phyloP scores from a whole-genome alignment of 2,888 invertebrate species.

The Portevinia maculata region DNA sequence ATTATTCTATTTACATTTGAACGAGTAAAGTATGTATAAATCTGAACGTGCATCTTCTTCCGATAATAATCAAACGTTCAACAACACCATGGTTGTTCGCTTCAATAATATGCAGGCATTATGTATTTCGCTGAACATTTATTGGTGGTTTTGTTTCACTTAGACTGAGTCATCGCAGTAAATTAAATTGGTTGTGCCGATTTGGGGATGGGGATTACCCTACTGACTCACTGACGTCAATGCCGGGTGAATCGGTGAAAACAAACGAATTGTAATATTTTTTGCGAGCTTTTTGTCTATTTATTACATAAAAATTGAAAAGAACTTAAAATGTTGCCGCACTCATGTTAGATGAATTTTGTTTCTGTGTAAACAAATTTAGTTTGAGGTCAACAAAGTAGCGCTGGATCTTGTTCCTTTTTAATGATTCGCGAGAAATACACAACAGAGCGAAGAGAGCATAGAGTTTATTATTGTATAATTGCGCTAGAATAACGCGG shows the following conservation, averaged over 20 bases:
- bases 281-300: slow-evolving; percentile 25
- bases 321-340: background rate
- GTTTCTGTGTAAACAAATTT: slow-evolving; percentile 36
- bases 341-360: background rate
- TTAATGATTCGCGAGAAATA: background rate
- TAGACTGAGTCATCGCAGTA: slow-evolving; percentile 34
- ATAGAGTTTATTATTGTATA: slow-evolving; percentile 25
- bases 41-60: slow-evolving; percentile 33
- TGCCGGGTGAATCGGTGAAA: slow-evolving; percentile 12
- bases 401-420: background rate
- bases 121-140: slow-evolving; percentile 20
- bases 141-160: slow-evolving; percentile 50
- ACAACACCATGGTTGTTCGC: slow-evolving; percentile 22
- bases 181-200: slow-evolving; percentile 27
- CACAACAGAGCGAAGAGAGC: slow-evolving; percentile 7
- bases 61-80: slow-evolving; percentile 13
- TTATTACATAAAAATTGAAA: slow-evolving; percentile 43
- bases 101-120: slow-evolving; percentile 29
- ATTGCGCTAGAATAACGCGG: slow-evolving; percentile 10
- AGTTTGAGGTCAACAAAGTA: slow-evolving; percentile 27
- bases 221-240: slow-evolving; percentile 38
- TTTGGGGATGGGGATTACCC: slow-evolving; percentile 23
- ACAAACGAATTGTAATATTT: slow-evolving; percentile 15
- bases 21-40: slow-evolving; percentile 3
- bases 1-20: slow-evolving; percentile 42